Evolutionary conservation across 1,140 invertebrate species (phyloP).

Genomic region (Myzus persicae): DNA sequence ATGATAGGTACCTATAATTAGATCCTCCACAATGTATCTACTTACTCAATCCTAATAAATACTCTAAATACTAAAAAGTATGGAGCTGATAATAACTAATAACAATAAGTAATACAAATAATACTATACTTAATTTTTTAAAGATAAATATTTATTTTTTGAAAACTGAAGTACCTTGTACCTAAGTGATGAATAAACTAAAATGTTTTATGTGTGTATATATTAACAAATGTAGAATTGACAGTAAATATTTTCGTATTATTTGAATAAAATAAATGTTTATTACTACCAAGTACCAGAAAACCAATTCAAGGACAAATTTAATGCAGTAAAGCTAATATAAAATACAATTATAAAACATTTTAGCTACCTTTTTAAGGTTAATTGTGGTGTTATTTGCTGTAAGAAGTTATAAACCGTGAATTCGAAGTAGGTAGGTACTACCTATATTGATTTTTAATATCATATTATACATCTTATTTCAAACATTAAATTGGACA

Average conservation of each 20-base stretch:
- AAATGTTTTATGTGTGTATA: neutral
- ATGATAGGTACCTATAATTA: neutral
- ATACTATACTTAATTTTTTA: no score
- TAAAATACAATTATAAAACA: neutral
- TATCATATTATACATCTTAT: neutral
- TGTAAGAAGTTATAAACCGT: constrained; percentile 1
- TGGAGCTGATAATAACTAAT: no score
- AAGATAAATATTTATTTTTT: neutral
- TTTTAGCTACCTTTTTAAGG: constrained; percentile 8
- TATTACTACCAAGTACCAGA: neutral
- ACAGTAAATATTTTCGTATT: neutral
- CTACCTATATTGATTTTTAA: neutral
- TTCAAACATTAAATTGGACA: neutral
- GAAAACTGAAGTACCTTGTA: neutral
- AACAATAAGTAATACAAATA: no score
- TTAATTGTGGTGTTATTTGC: neutral
- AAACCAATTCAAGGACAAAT: neutral
- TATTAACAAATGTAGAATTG: neutral
- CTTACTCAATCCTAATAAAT: neutral
- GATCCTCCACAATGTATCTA: neutral
- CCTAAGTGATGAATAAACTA: no score
- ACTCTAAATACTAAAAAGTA: neutral
- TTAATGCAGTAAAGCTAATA: neutral
- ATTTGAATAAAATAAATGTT: neutral
- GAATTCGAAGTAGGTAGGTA: neutral